Evolutionary conservation across 2,113 vertebrate genomes (phyloP), one percentile per base, ranked within the genome.

Genomic region (Orycteropus afer): DNA sequence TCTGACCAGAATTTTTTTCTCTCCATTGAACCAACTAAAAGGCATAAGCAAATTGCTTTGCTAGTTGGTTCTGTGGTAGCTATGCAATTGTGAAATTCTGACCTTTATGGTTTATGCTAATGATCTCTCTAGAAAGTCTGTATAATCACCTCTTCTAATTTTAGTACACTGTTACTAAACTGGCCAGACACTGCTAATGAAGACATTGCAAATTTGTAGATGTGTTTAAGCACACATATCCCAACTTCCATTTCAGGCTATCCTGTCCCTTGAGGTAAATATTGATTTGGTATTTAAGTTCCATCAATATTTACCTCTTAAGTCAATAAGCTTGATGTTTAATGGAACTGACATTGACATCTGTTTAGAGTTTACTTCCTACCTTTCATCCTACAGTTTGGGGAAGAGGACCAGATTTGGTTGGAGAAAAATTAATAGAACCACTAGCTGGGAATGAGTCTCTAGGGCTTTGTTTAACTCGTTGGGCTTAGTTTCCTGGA

Each of bases 141-240:
- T 0, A 0, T 4, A 14, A 14, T 2, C 47, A 22, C 4, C 0
- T 3, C 42, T 47, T 0, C 4, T 40, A 3, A 34, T 7, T 23
- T 34, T 9, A 8, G 18, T 3, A 6, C 3, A 2, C 10, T 1
- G 1, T 8, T 0, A 9, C 22, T 0, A 55, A 57, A 32, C 5
- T 0, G 13, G 51, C 18, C 78, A 0, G 51, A 25, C 2, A 25
- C 7, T 1, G 29, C n/a, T 7, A 0, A 25, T 7, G 49, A 37
- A 47, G 61, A 67, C 23, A 0, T 7, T 3, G 32, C 22, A 32
- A 51, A 6, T 1, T 25, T 34, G 32, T 34, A 18, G 61, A 1
- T 32, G 34, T 10, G 63, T 6, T 29, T 40, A 45, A 51, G 22
- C 10, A 7, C 59, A 20, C 1, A 0, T 4, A 23, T 12, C 71